Conservation (phyloP, 2,797 vertebrate species). For the Podargus strigoides region DNA sequence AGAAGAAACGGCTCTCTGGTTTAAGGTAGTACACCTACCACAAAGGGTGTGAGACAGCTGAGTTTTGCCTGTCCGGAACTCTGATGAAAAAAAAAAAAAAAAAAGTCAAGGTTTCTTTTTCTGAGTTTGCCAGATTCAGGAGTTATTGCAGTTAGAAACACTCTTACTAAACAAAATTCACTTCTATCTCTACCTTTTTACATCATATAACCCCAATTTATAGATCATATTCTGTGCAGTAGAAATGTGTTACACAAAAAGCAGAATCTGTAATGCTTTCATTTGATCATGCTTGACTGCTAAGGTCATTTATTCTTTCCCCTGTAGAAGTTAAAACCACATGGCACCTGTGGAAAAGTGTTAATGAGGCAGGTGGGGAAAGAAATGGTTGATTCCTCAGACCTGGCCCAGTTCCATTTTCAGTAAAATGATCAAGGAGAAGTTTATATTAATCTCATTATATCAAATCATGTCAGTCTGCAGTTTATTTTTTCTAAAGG, state of each 20-base stretch:
- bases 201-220: not conserved
- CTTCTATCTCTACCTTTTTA: not conserved
- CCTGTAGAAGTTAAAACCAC: not conserved
- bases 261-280: not conserved
- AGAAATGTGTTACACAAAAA: not conserved
- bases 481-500: not conserved
- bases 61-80: constrained; percentile 98
- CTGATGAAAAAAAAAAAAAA: constrained; percentile 62
- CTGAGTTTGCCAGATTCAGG: not conserved
- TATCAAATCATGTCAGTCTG: not conserved
- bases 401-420: not conserved
- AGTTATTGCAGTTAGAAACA: not conserved
- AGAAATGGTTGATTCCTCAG: not conserved
- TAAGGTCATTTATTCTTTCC: not conserved
- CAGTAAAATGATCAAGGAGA: not conserved
- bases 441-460: not conserved
- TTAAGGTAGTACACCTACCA: constrained; percentile 77
- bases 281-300: not conserved
- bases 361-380: not conserved
- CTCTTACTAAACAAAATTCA: not conserved
- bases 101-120: not conserved
- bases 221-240: not conserved
- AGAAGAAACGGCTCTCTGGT: not conserved
- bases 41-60: constrained; percentile 96
- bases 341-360: not conserved